Conservation (phyloP, 2,113 vertebrate genomes). For the Oceanodroma tethys region DNA sequence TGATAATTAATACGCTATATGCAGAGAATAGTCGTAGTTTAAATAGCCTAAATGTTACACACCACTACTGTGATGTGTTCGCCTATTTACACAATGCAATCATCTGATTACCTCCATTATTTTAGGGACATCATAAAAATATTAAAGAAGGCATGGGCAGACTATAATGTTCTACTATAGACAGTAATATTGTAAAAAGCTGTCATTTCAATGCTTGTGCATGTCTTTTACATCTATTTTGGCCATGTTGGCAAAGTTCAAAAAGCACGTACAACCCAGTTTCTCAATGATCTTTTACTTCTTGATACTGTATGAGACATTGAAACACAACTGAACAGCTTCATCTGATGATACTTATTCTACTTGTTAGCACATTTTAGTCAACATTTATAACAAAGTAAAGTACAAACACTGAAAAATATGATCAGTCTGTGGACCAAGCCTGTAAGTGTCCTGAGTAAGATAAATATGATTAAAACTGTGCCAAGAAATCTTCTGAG, state of each 20-base stretch:
- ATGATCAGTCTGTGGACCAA: not conserved
- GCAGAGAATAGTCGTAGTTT: not conserved
- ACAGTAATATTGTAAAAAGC: not conserved
- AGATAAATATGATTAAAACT: not conserved
- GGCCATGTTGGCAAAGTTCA: not conserved
- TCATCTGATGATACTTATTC: not conserved
- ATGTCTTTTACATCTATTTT: not conserved
- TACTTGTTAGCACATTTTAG: not conserved
- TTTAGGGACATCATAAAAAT: not conserved
- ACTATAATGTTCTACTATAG: not conserved
- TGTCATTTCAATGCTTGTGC: not conserved
- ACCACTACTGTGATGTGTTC: not conserved
- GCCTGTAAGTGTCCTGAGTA: not conserved
- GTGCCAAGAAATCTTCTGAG: not conserved
- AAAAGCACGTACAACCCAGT: not conserved
- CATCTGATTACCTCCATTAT: not conserved
- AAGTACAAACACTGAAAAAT: not conserved
- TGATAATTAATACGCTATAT: not conserved
- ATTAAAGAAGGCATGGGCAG: not conserved
- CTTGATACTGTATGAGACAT: not conserved
- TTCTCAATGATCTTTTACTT: not conserved
- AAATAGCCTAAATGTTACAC: not conserved
- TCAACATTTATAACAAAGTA: not conserved
- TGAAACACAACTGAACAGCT: not conserved
- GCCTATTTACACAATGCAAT: not conserved